Evolutionary conservation across 2,888 invertebrate species (phyloP).

Genomic region (Eudemis profundana): DNA sequence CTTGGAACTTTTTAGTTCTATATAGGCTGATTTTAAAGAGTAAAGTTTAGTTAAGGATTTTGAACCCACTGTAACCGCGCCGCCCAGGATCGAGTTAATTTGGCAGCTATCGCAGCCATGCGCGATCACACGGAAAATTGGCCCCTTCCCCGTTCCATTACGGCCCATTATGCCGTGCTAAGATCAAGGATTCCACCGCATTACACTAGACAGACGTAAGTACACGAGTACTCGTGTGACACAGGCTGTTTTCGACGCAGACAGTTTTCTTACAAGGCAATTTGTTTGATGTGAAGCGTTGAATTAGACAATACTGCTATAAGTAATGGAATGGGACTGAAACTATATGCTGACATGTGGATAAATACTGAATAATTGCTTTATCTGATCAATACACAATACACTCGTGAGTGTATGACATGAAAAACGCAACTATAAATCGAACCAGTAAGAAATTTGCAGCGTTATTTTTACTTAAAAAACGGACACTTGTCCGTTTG

Average conservation of each 20-base stretch:
- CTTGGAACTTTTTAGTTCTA: no score
- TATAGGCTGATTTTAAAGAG: no score
- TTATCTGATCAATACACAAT: no score
- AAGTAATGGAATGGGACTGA: not conserved
- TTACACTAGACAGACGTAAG: not conserved
- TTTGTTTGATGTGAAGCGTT: conserved; percentile 25
- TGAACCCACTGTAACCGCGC: conserved; percentile 61
- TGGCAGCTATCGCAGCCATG: conserved; percentile 70
- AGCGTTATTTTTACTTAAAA: no score
- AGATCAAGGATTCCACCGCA: conserved; percentile 29
- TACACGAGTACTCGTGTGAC: not conserved
- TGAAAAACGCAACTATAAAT: no score
- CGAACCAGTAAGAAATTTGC: no score
- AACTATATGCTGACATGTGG: not conserved
- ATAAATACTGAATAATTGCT: not conserved
- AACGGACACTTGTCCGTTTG: no score
- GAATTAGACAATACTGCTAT: not conserved
- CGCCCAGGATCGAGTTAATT: conserved; percentile 69
- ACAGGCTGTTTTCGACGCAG: not conserved
- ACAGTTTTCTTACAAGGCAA: not conserved
- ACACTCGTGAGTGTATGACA: no score
- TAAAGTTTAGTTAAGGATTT: not conserved
- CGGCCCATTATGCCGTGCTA: conserved; percentile 75
- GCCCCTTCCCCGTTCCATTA: conserved; percentile 76
- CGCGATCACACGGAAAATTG: conserved; percentile 81